These are phyloP conservation scores for Tanytarsus gracilentus DNA, from an alignment of 2,888 invertebrate genomes.

Conservation along the genomic window DNA sequence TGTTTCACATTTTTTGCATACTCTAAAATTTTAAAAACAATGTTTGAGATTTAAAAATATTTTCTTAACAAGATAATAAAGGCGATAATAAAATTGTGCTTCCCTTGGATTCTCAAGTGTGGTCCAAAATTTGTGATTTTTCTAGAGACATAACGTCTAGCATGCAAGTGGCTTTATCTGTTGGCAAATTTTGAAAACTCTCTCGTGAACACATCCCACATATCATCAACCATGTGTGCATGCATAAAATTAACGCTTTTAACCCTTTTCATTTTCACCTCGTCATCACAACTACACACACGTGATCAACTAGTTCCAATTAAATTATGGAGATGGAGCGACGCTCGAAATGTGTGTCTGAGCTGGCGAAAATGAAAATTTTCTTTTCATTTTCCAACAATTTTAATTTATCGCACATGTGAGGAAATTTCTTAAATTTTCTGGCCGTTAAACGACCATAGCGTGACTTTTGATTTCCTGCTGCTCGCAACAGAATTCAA, in stretches of 20 bases:
- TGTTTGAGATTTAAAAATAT: slow-evolving; percentile 17
- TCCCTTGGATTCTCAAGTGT: too few species aligned
- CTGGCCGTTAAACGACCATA: too few species aligned
- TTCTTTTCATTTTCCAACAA: too few species aligned
- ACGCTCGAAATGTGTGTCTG: slow-evolving; percentile 20
- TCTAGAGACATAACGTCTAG: background rate
- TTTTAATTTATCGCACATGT: background rate
- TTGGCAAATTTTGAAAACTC: slow-evolving; percentile 11
- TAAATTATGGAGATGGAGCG: slow-evolving; percentile 20
- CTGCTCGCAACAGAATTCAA: too few species aligned
- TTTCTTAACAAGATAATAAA: too few species aligned
- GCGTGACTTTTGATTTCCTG: too few species aligned
- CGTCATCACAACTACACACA: background rate
- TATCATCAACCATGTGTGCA: background rate
- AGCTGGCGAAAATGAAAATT: slow-evolving; percentile 8
- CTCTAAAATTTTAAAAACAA: too few species aligned
- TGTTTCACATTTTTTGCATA: too few species aligned
- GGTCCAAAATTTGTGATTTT: too few species aligned
- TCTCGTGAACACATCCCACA: background rate
- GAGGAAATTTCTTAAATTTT: background rate
- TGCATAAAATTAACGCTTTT: slow-evolving; percentile 26
- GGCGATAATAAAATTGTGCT: too few species aligned
- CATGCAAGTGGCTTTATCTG: slow-evolving; percentile 23
- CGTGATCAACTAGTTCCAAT: background rate
- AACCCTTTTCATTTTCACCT: slow-evolving; percentile 22